Evolutionary conservation across 2,797 vertebrate genomes (phyloP).

Genomic region (Acanthopagrus latus): DNA sequence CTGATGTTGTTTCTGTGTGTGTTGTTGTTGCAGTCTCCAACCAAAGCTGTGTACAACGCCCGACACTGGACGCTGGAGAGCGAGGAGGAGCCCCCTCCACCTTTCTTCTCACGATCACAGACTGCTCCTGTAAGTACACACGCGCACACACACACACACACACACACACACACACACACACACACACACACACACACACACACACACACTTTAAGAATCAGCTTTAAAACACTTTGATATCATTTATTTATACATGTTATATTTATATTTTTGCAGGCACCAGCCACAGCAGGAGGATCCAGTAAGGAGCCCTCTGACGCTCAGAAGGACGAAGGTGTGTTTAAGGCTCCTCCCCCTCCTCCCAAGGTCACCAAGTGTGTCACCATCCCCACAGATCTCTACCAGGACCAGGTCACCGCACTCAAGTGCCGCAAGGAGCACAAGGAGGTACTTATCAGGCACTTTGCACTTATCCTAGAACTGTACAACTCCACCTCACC

Average conservation of each 20-base stretch:
- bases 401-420: slow-evolving; percentile 96
- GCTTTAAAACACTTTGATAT: not conserved
- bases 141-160: no score
- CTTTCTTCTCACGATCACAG: slow-evolving; percentile 53
- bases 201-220: not conserved
- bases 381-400: slow-evolving; percentile 93
- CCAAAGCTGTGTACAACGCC: slow-evolving; percentile 96
- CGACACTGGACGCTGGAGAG: slow-evolving; percentile 89
- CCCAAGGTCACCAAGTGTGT: slow-evolving; percentile 97
- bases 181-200: not conserved
- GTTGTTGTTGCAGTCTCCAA: slow-evolving; percentile 87
- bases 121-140: slow-evolving; percentile 57
- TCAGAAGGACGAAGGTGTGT: slow-evolving; percentile 94
- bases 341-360: slow-evolving; percentile 96
- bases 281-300: slow-evolving; percentile 52
- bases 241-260: not conserved
- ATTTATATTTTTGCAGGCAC: slow-evolving; percentile 28
- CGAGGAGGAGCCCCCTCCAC: slow-evolving; percentile 69
- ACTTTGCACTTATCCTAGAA: no score
- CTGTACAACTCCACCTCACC: not conserved
- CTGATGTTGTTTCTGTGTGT: not conserved
- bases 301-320: slow-evolving; percentile 82
- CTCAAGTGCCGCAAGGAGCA: slow-evolving; percentile 99
- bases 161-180: not conserved
- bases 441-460: slow-evolving; percentile 89